A percentile compares a stretch with the other conserved stretches of the same genome.
These are phyloP conservation scores for Amblyornis subalaris DNA, from an alignment of 2,113 vertebrate species.

Conservation along the genomic window DNA sequence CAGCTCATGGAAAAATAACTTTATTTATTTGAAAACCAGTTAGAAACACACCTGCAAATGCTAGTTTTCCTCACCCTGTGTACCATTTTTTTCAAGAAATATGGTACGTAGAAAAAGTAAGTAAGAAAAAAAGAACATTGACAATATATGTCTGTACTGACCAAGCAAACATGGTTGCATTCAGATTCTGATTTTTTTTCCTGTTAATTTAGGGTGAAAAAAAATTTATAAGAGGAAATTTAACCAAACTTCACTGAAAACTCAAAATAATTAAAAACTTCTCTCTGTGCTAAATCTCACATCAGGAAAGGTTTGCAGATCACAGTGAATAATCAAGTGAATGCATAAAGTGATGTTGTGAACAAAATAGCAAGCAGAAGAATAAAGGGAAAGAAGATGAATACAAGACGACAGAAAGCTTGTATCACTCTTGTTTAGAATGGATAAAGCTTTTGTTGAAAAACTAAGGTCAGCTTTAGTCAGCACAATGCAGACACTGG, in stretches of 20 bases:
- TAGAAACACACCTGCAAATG: neutral
- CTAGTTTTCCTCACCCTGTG: neutral
- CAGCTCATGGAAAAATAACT: neutral
- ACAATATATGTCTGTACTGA: neutral
- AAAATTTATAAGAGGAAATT: neutral
- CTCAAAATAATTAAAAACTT: neutral
- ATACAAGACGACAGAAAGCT: neutral
- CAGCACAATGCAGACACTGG: neutral
- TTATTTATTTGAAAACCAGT: neutral
- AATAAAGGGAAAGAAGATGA: neutral
- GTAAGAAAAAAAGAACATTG: neutral
- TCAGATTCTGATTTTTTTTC: neutral
- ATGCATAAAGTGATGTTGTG: neutral
- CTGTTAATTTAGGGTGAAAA: neutral
- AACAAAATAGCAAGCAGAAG: neutral
- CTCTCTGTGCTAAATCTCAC: neutral
- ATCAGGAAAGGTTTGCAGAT: neutral
- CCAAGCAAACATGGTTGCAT: neutral
- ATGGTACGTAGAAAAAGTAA: rapidly evolving
- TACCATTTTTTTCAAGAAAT: neutral
- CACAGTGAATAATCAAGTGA: neutral
- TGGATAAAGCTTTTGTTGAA: neutral
- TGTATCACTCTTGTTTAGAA: neutral
- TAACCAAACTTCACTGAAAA: neutral
- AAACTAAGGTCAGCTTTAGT: neutral